These are phyloP conservation scores for Cherax destructor DNA, from an alignment of 1,140 invertebrate species.

Conservation along the genomic window DNA sequence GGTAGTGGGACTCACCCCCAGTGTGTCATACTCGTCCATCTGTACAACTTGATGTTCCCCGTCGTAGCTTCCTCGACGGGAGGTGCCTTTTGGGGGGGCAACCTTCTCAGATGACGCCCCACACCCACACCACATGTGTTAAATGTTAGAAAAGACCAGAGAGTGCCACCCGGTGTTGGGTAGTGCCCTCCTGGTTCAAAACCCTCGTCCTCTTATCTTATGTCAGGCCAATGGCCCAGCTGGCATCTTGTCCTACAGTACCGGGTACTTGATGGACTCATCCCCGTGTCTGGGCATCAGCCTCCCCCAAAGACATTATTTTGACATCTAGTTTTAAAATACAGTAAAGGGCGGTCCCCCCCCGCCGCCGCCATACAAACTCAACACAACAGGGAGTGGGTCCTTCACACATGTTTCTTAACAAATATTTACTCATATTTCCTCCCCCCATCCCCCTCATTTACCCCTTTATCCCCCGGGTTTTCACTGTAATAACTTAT, in stretches of 20 bases:
- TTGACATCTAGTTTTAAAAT: conserved; percentile 5
- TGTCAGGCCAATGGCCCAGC: conserved; percentile 15
- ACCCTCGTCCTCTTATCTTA: conserved; percentile 6
- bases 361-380: conserved; percentile 22
- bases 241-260: conserved; percentile 32
- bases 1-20: conserved; percentile 59
- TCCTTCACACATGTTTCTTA: conserved; percentile 32
- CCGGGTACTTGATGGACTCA: not conserved
- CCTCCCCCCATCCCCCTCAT: too few relatives aligned
- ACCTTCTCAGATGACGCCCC: not conserved
- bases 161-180: not conserved
- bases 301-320: conserved; percentile 26
- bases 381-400: conserved; percentile 67
- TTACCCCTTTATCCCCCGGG: too few relatives aligned
- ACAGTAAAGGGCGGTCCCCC: not conserved
- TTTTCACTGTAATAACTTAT: not conserved
- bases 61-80: conserved; percentile 25
- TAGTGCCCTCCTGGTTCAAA: conserved; percentile 20
- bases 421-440: not conserved
- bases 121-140: not conserved
- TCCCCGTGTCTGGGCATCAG: conserved; percentile 11
- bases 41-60: conserved; percentile 16
- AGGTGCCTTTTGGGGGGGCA: not conserved
- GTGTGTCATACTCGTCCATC: conserved; percentile 57
- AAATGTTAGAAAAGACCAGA: not conserved